Conservation (phyloP, 1,140 invertebrate genomes). For the Trissolcus basalis region DNA sequence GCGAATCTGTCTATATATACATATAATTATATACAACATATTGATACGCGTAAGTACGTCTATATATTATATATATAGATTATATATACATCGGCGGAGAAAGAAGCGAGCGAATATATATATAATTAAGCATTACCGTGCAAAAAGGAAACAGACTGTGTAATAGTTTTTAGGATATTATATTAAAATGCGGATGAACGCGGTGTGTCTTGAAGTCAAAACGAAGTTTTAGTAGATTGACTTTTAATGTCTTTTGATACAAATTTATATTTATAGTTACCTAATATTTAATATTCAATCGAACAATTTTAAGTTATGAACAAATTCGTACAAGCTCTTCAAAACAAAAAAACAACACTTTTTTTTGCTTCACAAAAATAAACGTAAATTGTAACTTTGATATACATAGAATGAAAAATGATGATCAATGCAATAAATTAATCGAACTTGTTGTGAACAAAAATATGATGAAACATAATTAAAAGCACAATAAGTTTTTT, state of each 20-base stretch:
- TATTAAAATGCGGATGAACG: constrained; percentile 57
- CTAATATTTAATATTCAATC: no score
- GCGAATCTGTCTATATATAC: constrained; percentile 49
- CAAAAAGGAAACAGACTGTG: constrained; percentile 71
- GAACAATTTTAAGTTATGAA: no score
- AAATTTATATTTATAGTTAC: constrained; percentile 6
- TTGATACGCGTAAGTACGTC: constrained; percentile 71
- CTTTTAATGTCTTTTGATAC: constrained; percentile 16
- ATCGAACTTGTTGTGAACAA: no score
- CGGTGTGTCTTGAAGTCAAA: constrained; percentile 46
- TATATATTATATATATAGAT: constrained; percentile 75
- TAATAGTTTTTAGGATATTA: constrained; percentile 72
- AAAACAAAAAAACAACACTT: no score
- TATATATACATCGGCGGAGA: constrained; percentile 69
- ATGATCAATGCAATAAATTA: no score
- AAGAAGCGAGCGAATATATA: constrained; percentile 65
- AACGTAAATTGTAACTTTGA: no score
- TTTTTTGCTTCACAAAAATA: no score
- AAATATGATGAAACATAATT: no score
- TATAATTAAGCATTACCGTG: constrained; percentile 59
- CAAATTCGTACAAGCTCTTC: no score
- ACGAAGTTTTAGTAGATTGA: constrained; percentile 10
- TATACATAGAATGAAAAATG: no score
- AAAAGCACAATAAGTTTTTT: no score
- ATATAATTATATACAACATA: constrained; percentile 69